Evolutionary conservation across 2,113 vertebrate species (phyloP).

Genomic region (Tyto alba): DNA sequence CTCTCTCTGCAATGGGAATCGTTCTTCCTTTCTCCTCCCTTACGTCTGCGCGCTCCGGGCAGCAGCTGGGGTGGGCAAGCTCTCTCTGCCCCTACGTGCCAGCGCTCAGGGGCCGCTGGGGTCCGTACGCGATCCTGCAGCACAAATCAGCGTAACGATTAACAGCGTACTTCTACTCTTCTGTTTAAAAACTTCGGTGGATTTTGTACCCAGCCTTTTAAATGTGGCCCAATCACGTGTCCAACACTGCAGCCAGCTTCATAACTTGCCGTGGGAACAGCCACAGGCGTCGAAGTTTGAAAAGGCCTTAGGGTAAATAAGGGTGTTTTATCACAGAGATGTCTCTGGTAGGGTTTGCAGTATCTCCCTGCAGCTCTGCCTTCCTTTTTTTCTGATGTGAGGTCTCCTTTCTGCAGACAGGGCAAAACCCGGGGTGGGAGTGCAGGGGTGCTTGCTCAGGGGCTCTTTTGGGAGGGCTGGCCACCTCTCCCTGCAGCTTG

Average conservation of each 20-base stretch:
- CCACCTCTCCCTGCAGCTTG: fast-evolving
- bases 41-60: fast-evolving
- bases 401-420: not conserved
- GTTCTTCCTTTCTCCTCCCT: not conserved
- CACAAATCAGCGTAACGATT: fast-evolving
- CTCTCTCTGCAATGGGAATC: not conserved
- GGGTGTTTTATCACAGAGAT: not conserved
- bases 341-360: not conserved
- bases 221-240: fast-evolving
- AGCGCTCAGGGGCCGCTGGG: fast-evolving
- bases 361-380: not conserved
- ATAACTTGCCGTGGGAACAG: not conserved
- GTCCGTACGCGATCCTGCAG: not conserved
- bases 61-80: not conserved
- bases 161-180: fast-evolving
- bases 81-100: fast-evolving
- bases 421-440: not conserved
- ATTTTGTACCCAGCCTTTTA: not conserved
- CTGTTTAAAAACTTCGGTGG: not conserved
- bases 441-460: not conserved
- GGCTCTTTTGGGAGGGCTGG: not conserved
- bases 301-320: not conserved
- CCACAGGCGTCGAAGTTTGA: not conserved
- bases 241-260: fast-evolving
- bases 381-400: not conserved